A percentile compares a stretch with the other conserved stretches of the same genome.
These are phyloP conservation scores for Cynopterus brachyotis DNA, from an alignment of 2,113 vertebrate genomes.

Conservation along the genomic window DNA sequence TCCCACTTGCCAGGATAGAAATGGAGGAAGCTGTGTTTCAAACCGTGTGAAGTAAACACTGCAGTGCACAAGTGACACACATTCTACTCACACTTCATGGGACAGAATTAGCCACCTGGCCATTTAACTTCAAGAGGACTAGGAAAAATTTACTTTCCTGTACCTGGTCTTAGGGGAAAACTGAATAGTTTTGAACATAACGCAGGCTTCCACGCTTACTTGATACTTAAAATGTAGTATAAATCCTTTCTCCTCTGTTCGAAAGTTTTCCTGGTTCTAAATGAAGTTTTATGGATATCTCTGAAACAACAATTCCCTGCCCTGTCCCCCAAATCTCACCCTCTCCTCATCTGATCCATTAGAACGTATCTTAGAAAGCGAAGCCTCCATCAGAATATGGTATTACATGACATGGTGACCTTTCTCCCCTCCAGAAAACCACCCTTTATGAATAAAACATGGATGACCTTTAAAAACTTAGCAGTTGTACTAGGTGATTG, in stretches of 20 bases:
- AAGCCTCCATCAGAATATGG: slow-evolving; percentile 87
- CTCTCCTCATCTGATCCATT: slow-evolving; percentile 71
- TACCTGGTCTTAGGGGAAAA: not conserved
- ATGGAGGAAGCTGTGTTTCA: not conserved
- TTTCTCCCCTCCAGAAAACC: slow-evolving; percentile 90
- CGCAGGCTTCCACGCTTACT: not conserved
- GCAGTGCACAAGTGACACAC: accelerated
- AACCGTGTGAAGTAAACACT: not conserved
- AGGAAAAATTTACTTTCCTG: not conserved
- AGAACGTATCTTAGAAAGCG: slow-evolving; percentile 82
- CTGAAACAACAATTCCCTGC: slow-evolving; percentile 57
- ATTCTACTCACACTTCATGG: not conserved
- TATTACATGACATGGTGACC: slow-evolving; percentile 90
- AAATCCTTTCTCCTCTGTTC: not conserved
- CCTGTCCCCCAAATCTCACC: slow-evolving; percentile 57
- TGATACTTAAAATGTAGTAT: not conserved
- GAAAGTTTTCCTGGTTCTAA: slow-evolving; percentile 44
- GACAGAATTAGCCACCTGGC: not conserved
- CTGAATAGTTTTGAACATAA: not conserved
- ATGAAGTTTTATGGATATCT: slow-evolving; percentile 32
- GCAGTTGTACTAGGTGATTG: slow-evolving; percentile 90
- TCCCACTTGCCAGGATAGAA: not conserved
- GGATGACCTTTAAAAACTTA: slow-evolving; percentile 91
- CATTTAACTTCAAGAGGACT: not conserved
- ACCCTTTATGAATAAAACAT: slow-evolving; percentile 93